Evolutionary conservation across 2,113 vertebrate genomes (phyloP), one percentile per base, ranked within the genome.

Genomic region (Mellivora capensis): DNA sequence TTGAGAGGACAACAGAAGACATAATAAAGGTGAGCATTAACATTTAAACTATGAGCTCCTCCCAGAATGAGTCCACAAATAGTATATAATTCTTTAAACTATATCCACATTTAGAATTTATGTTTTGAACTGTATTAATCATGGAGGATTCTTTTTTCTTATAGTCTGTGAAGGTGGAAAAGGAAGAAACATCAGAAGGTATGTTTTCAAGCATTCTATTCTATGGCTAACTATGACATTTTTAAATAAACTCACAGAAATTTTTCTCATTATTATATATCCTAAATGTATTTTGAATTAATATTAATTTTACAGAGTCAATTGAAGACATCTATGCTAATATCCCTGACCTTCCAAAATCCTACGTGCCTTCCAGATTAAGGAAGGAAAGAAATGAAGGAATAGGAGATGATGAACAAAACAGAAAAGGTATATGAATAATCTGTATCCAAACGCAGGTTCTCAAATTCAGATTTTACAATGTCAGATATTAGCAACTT

Each of bases 1-100:
- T 99, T 87, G 99, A 99, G 98, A 99, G 98, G 96, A 99, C 99
- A 1, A 96, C 99, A 15, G 99, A 99, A 97, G 99, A 99, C 97
- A 99, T 99, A 85, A 99, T 99, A 98, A 99, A 99, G 99, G 99
- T 99, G 98, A 97, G 98, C 83, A 39, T 31, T 72, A 54, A 93
- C 34, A 77, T 83, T 77, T 77, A 92, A 93, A 84, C 67, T 13
- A 27, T 21, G 44, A 90, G 37, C 94, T 12, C 54, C 61, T 95
- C 47, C 11, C 39, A 74, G 37, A 57, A 69, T 18, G 29, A 87
- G 72, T 93, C 61, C 57, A 37, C 64, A 85, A 80, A 64, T 11
- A n/a, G 25, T 49, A 4, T 27, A 8, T 82, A 89, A 61, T n/a
- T 72, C 64, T 83, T 67, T 27, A 42, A 94, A 94, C 52, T 8